A percentile compares a stretch with the other conserved stretches of the same genome.
Conservation (phyloP, 1,140 invertebrate species). For the Eulimnadia texana region DNA sequence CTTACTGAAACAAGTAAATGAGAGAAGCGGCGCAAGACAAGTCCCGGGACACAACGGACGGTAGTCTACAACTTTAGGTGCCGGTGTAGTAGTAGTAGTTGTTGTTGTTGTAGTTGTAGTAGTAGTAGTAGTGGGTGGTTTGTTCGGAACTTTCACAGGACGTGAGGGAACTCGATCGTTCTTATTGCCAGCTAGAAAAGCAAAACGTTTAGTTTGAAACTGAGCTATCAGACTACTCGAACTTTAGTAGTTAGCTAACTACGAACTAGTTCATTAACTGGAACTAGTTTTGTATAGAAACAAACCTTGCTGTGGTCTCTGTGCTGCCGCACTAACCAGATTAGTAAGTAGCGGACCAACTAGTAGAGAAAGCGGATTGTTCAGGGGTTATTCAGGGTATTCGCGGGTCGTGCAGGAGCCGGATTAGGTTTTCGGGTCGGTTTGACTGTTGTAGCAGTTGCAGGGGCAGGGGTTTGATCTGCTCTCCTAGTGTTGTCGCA, state of each 20-base stretch:
- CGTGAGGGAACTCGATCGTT: constrained; percentile 14
- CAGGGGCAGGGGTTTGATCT: neutral
- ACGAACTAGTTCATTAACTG: no score
- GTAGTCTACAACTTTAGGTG: constrained; percentile 36
- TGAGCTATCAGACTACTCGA: no score
- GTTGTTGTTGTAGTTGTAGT: constrained; percentile 26
- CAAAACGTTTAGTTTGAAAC: neutral
- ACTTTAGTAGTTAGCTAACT: no score
- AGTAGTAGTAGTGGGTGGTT: constrained; percentile 12
- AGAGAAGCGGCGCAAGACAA: constrained; percentile 71
- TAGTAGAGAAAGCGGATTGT: neutral
- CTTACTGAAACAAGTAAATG: constrained; percentile 84
- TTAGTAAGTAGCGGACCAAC: constrained; percentile 5
- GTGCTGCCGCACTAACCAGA: constrained; percentile 3
- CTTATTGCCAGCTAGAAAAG: constrained; percentile 2
- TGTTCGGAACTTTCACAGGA: no score
- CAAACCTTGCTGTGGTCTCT: neutral
- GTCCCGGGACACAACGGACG: constrained; percentile 74
- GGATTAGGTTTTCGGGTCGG: neutral
- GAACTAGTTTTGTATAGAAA: neutral
- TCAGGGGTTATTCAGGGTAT: constrained; percentile 1
- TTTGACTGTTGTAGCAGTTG: neutral
- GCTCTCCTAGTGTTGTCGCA: constrained; percentile 35
- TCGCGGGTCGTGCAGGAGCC: neutral
- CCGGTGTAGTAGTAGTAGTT: constrained; percentile 31